Percentiles rank a stretch among this genome's conserved stretches.
Conservation (phyloP, 2,113 vertebrate species). For the Macaca fascicularis region T2T-MFA8v1.1 NC_088384.1:72425001-72425500, state of each 20-base stretch:
- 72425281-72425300: neutral
- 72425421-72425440: neutral
- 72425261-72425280: neutral
- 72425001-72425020: neutral
- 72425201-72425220: neutral
- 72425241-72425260: neutral
- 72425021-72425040: neutral
- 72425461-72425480: neutral
- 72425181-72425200: slow-evolving; percentile 5
- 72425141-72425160: neutral
- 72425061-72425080: neutral
- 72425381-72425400: neutral
- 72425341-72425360: neutral
- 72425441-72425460: neutral
- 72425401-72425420: neutral
- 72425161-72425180: neutral
- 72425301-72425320: neutral
- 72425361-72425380: neutral
- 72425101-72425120: neutral
- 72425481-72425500: neutral
- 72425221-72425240: neutral
- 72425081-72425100: neutral
- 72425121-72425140: neutral
- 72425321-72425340: neutral
- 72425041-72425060: neutral